These are phyloP conservation scores for Tineola bisselliella DNA, from an alignment of 2,888 invertebrate species.

Conservation along the genomic window DNA sequence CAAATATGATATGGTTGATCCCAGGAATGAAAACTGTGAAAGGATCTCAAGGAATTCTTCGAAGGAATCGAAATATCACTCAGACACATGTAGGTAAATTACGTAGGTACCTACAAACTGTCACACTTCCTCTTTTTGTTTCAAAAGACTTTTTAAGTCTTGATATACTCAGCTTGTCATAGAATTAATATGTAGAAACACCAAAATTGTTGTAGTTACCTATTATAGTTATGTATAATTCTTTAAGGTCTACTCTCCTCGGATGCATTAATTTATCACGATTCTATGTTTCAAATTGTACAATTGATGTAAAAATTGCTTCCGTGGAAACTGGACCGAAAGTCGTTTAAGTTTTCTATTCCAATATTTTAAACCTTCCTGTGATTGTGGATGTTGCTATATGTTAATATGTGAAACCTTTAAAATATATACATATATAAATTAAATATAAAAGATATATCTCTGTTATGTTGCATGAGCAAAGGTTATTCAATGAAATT, in stretches of 20 bases:
- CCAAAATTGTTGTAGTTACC: not conserved
- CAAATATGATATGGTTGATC: no score
- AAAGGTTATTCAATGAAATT: conserved; percentile 51
- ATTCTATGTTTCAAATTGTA: no score
- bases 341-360: conserved; percentile 51
- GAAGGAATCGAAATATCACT: no score
- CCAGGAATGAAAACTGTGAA: no score
- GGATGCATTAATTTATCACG: conserved; percentile 41
- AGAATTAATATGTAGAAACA: not conserved
- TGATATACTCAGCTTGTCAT: not conserved
- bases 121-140: no score
- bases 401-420: conserved; percentile 53
- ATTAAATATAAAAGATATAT: conserved; percentile 25
- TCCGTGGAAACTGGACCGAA: no score
- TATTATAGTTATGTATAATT: not conserved
- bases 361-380: conserved; percentile 60
- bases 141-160: no score
- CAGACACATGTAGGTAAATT: no score
- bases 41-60: no score
- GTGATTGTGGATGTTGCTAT: conserved; percentile 61
- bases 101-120: no score
- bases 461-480: conserved; percentile 62
- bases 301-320: no score
- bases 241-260: conserved; percentile 46
- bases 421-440: conserved; percentile 33